Evolutionary conservation across 2,113 vertebrate genomes (phyloP).

Genomic region (Mus pahari): DNA sequence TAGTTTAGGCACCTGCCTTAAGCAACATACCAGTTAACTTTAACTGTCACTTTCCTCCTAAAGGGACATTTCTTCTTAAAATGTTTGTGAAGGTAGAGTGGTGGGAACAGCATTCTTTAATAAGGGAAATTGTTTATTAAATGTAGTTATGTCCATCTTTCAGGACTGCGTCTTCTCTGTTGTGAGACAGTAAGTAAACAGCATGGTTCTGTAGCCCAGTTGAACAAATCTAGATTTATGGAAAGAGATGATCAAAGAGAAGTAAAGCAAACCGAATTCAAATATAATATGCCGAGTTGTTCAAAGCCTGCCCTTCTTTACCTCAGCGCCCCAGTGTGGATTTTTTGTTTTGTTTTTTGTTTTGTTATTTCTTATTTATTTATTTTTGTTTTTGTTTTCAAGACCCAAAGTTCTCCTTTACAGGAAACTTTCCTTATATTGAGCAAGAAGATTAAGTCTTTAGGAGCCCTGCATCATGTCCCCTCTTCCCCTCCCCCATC

Average conservation of each 20-base stretch:
- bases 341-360: not conserved
- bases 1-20: not conserved
- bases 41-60: not conserved
- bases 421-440: not conserved
- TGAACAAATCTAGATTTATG: not conserved
- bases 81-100: not conserved
- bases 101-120: conserved; percentile 16
- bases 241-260: not conserved
- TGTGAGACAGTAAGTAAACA: not conserved
- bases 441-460: not conserved
- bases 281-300: not conserved
- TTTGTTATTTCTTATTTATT: too few relatives aligned
- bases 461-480: not conserved
- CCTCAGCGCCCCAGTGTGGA: not conserved
- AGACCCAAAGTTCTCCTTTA: not conserved
- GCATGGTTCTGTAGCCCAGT: not conserved
- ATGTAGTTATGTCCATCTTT: not conserved
- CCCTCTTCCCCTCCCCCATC: not conserved
- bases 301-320: not conserved
- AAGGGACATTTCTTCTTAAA: not conserved
- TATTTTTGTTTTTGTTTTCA: not conserved
- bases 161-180: not conserved
- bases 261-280: not conserved
- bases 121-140: conserved; percentile 15
- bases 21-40: not conserved